Conservation (phyloP, 2,113 vertebrate species). For the Toxotes chatareus region DNA sequence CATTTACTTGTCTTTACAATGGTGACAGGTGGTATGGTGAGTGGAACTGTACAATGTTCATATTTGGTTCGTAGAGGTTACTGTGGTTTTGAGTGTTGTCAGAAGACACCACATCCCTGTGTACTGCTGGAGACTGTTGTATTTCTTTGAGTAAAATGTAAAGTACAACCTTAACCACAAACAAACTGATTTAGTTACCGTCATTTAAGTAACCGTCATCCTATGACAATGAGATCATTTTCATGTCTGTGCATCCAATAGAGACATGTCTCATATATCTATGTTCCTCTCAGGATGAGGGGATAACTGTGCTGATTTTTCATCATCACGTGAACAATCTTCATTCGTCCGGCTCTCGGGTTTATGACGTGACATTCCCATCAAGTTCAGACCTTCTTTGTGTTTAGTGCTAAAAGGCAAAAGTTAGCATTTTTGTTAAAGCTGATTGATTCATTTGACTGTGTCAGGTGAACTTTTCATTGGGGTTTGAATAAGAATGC, state of each 20-base stretch:
- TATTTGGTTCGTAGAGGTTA: not conserved
- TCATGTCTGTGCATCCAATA: conserved; percentile 11
- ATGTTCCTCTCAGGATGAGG: not conserved
- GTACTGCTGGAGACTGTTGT: too few species aligned
- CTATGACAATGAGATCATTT: not conserved
- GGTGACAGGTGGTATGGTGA: not conserved
- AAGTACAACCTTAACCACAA: too few species aligned
- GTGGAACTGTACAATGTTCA: not conserved
- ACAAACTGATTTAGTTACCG: too few species aligned
- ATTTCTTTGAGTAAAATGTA: too few species aligned
- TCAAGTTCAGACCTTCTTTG: too few species aligned
- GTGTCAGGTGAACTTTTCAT: conserved; percentile 8
- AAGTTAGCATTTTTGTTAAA: not conserved
- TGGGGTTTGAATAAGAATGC: not conserved
- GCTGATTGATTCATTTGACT: not conserved
- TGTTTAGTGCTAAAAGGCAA: not conserved
- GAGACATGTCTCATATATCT: not conserved
- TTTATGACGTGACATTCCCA: too few species aligned
- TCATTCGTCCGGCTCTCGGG: too few species aligned
- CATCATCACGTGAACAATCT: not conserved
- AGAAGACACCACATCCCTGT: too few species aligned
- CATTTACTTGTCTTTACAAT: not conserved
- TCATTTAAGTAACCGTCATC: too few species aligned
- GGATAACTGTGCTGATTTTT: too few species aligned
- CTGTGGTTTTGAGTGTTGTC: not conserved